Evolutionary conservation across 2,888 invertebrate species (phyloP).

Genomic region (Boloria euphrosyne): DNA sequence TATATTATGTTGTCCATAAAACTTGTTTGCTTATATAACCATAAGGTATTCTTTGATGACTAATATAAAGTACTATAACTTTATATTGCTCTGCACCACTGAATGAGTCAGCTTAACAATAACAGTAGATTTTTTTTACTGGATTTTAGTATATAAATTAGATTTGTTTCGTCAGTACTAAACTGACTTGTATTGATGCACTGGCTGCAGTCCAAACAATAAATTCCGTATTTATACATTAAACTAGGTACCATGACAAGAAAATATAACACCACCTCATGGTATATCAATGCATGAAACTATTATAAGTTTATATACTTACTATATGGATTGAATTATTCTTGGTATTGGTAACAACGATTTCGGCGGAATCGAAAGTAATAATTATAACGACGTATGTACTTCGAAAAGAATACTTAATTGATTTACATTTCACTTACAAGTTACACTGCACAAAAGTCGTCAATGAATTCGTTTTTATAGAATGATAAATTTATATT

Average conservation of each 20-base stretch:
- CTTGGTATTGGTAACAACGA: conserved; percentile 26
- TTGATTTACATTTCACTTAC: conserved; percentile 10
- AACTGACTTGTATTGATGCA: conserved; percentile 36
- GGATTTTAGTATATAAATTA: conserved; percentile 2
- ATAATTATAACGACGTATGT: conserved; percentile 3
- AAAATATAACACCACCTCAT: conserved; percentile 46
- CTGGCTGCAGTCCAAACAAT: conserved; percentile 45
- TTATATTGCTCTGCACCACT: conserved; percentile 37
- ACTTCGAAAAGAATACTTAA: conserved; percentile 17
- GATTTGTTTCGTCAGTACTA: conserved; percentile 17
- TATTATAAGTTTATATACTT: conserved; percentile 59
- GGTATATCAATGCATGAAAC: conserved; percentile 52
- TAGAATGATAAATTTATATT: conserved; percentile 11
- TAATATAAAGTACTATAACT: conserved; percentile 39
- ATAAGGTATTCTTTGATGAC: conserved; percentile 39
- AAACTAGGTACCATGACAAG: conserved; percentile 32
- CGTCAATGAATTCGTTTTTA: not conserved
- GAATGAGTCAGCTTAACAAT: conserved; percentile 48
- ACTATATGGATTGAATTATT: conserved; percentile 21
- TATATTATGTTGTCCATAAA: conserved; percentile 34
- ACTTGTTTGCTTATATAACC: conserved; percentile 43
- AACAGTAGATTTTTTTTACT: conserved; percentile 42
- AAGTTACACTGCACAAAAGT: conserved; percentile 1
- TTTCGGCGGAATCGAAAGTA: conserved; percentile 31
- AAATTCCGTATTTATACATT: conserved; percentile 22